Base-by-base conservation (phyloP, 2,888 invertebrate genomes). In the Selenia dentaria region DNA sequence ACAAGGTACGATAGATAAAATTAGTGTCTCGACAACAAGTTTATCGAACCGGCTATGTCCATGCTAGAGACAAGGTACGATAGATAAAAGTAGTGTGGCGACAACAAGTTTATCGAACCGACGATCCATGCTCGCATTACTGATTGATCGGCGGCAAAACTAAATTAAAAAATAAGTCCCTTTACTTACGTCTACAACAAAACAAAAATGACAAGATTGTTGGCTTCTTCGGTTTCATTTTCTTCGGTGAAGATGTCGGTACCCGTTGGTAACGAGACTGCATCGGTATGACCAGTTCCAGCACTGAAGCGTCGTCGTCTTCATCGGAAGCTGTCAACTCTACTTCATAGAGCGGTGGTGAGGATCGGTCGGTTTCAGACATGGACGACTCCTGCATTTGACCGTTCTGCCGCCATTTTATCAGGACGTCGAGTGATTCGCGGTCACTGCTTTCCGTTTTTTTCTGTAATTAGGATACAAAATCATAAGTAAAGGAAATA, bases 281-380 rank as follows among this genome's bases (percentile, higher is more conserved):
- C 61, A 85, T 73, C 0, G 88, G 89, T 2, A 89, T 88, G 1
- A 90, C 87, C 36, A 90, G 69, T 40, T 90, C 89, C 1, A 89
- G 55, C 0, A 85, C 79, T 0, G 89, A 88, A 0, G 53, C 71
- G 16, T 89, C 89, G 9, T 88, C 88, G 1, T 90, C 90, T 57
- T 90, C 89, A 12, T 89, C 89, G 0, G 89, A 89, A 0, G 89
- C 84, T 0, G 89, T 88, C 2, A 89, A 68, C 41, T 89, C 89
- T 2, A 89, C 80, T 55, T 87, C 89, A 47, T 68, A 83, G 1
- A 89, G 78, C 0, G 83, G 82, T 0, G 89, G 82, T 0, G 87
- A 84, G 0, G 74, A 64, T 0, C 83, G 70, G 24, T 76, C 20
- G 12, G 16, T 28, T 9, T 41, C 41, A 1, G 47, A 33, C 9